Percentiles rank a stretch among this genome's conserved stretches.
Conservation (phyloP, 2,888 invertebrate species). For the Drosophila quinaria region DNA sequence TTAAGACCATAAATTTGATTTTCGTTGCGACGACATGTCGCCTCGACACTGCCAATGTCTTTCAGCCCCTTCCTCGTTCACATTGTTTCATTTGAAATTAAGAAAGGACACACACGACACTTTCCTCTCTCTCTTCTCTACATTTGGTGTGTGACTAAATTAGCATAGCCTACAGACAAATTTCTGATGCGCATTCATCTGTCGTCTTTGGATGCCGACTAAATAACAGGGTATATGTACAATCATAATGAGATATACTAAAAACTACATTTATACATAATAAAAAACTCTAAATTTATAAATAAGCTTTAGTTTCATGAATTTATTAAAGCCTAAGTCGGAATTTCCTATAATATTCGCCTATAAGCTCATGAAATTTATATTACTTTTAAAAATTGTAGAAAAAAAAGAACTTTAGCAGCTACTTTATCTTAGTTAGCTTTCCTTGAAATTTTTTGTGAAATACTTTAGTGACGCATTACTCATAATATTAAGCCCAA, state of each 20-base stretch:
- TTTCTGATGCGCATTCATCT: conserved; percentile 2
- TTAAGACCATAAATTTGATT: conserved; percentile 79
- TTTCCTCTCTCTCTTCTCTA: not conserved
- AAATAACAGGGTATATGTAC: conserved; percentile 10
- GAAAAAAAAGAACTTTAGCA: not conserved
- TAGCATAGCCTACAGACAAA: conserved; percentile 36
- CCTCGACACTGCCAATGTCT: conserved; percentile 51
- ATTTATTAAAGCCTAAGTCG: not conserved
- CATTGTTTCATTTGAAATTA: conserved; percentile 77
- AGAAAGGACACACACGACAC: conserved; percentile 48
- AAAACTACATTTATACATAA: no score
- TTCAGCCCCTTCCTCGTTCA: conserved; percentile 25
- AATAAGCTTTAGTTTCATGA: not conserved
- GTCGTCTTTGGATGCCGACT: not conserved
- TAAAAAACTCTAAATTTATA: not conserved
- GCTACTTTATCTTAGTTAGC: not conserved
- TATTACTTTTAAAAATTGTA: not conserved
- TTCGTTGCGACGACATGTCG: conserved; percentile 61
- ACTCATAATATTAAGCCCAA: conserved; percentile 26
- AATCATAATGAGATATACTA: not conserved
- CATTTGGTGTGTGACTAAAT: conserved; percentile 22
- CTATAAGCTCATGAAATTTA: not conserved
- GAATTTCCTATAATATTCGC: not conserved
- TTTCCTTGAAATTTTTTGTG: conserved; percentile 7
- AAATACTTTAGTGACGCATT: conserved; percentile 23